Evolutionary conservation across 2,113 vertebrate species (phyloP).

Genomic region (Sminthopsis crassicaudata): DNA sequence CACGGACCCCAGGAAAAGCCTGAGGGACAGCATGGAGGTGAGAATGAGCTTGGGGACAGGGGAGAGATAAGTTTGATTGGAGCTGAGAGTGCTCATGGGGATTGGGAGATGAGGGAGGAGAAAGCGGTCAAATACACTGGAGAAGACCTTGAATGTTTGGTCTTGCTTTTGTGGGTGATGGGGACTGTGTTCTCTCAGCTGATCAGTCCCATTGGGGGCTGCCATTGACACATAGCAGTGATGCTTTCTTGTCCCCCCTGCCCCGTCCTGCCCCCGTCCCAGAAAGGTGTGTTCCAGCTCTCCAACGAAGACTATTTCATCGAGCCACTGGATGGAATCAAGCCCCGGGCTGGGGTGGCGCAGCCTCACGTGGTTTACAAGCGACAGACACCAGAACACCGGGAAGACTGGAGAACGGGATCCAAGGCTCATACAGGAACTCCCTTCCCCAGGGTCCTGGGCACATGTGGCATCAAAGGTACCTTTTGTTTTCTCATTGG

Average conservation of each 20-base stretch:
- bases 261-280: constrained; percentile 6
- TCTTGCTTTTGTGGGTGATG: not conserved
- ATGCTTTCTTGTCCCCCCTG: not conserved
- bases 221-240: not conserved
- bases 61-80: not conserved
- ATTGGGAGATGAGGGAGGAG: not conserved
- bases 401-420: not conserved
- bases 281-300: constrained; percentile 94
- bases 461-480: constrained; percentile 85
- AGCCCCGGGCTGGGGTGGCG: constrained; percentile 46
- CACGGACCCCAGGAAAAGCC: no score
- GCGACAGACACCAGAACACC: constrained; percentile 78
- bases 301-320: constrained; percentile 94
- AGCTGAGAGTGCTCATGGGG: not conserved
- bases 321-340: constrained; percentile 85
- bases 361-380: constrained; percentile 93
- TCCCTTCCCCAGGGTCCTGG: constrained; percentile 54
- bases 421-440: constrained; percentile 69
- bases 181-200: not conserved
- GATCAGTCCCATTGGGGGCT: not conserved
- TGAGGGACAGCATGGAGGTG: no score
- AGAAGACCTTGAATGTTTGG: not conserved
- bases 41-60: not conserved
- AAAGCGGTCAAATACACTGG: not conserved
- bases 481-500: not conserved